Evolutionary conservation across 2,888 invertebrate genomes (phyloP), one percentile per base, ranked within the genome.

Genomic region (Lycocerus yunnanus): DNA sequence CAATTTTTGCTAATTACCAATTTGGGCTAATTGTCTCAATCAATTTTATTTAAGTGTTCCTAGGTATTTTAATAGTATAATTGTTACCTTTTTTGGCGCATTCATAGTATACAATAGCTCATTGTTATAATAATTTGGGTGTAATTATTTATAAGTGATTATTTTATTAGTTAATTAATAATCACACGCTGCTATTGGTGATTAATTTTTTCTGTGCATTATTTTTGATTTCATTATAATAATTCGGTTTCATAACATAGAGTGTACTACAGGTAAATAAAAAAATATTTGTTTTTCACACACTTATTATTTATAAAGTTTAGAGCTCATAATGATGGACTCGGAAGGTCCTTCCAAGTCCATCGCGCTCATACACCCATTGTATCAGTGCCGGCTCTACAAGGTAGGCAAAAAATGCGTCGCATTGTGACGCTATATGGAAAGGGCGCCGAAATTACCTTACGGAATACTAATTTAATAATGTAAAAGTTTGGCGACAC

Each of bases 11-110:
- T n/a, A n/a, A 43, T n/a, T n/a, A 63, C 13, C 18, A 20, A 16
- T 66, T 67, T 70, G 70, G 68, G 63, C 70, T 60, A 73, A 43
- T 73, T 73, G 73, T 67, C 73, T 67, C 67, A 70, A 73, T 70
- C 67, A 73, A 60, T 67, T 69, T 60, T 69, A 66, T 73, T 27
- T 72, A 43, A 63, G 61, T 18, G 18, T 18, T 13, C 16, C 13
- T 16, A 15, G 15, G n/a, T 68, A 58, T 21, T 20, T 72, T 65
- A 58, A 10, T 63, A 13, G 18, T 18, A 18, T 18, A 72, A 72
- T 72, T 72, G 8, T n/a, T 43, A 72, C 43, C 58, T 58, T 15
- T 72, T 68, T 68, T 43, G 16, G 43, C 21, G n/a, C 21, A 59
- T 16, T 67, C 14, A 16, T 21, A 16, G n/a, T 61, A 16, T 15